Evolutionary conservation across 2,797 vertebrate species (phyloP).

Genomic region (Urosaurus nigricauda): DNA sequence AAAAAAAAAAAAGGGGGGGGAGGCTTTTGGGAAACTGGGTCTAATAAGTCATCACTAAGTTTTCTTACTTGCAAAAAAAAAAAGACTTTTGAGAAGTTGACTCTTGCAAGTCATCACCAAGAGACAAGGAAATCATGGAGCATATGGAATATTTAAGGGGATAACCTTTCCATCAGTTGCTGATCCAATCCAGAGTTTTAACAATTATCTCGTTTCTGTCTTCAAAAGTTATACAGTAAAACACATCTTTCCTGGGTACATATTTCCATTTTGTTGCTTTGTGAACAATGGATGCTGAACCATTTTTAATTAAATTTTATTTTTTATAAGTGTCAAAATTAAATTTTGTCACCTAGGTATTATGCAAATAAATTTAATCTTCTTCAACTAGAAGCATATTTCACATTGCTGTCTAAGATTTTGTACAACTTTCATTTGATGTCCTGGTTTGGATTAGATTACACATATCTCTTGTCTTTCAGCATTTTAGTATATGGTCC

Average conservation of each 20-base stretch:
- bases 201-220: background rate
- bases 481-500: background rate
- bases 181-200: background rate
- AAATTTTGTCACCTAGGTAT: constrained; percentile 13
- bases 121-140: background rate
- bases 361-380: constrained; percentile 51
- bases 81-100: background rate
- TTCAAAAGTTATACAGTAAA: background rate
- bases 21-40: background rate
- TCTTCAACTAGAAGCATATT: constrained; percentile 32
- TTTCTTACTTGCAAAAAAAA: background rate
- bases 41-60: no score
- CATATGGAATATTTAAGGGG: background rate
- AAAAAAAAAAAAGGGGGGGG: no score
- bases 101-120: background rate
- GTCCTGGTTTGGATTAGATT: constrained; percentile 45
- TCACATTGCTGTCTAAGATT: constrained; percentile 3
- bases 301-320: constrained; percentile 8
- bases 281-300: constrained; percentile 18
- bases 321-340: constrained; percentile 24
- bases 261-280: constrained; percentile 21
- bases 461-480: constrained; percentile 1
- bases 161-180: background rate
- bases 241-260: constrained; percentile 1
- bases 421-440: constrained; percentile 9